phyloP scores from a whole-genome alignment of 2,888 invertebrate species.

The Ectropis crepuscularia region DNA sequence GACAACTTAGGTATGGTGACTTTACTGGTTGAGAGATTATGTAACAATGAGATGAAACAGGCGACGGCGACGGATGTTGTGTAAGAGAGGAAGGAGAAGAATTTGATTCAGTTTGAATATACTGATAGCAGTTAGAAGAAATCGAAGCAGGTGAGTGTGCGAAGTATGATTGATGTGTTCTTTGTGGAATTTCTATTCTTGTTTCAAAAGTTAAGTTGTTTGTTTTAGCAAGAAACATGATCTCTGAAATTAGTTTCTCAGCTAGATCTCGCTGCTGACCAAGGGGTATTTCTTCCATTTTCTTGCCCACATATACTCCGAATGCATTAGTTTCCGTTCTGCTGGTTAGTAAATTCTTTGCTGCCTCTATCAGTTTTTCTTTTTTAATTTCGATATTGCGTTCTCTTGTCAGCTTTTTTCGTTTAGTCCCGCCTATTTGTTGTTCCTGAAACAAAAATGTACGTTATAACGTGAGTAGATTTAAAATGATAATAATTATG shows the following conservation, averaged over 20 bases:
- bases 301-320: background rate
- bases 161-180: background rate
- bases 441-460: conserved; percentile 1
- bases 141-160: background rate
- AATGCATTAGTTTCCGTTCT: background rate
- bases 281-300: background rate
- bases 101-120: background rate
- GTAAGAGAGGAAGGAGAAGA: background rate
- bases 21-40: background rate
- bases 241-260: background rate
- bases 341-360: background rate
- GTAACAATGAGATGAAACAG: background rate
- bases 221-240: background rate
- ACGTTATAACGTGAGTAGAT: background rate
- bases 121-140: background rate
- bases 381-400: background rate
- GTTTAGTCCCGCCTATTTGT: background rate
- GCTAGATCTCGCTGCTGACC: background rate
- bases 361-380: background rate
- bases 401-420: background rate
- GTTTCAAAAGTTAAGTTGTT: background rate
- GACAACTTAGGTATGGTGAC: background rate
- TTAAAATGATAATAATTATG: background rate
- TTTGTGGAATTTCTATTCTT: conserved; percentile 4
- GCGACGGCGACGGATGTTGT: background rate